Percentiles rank a stretch among this genome's conserved stretches.
phyloP scores from a whole-genome alignment of 1,140 invertebrate genomes.

The Drosophila athabasca region DNA sequence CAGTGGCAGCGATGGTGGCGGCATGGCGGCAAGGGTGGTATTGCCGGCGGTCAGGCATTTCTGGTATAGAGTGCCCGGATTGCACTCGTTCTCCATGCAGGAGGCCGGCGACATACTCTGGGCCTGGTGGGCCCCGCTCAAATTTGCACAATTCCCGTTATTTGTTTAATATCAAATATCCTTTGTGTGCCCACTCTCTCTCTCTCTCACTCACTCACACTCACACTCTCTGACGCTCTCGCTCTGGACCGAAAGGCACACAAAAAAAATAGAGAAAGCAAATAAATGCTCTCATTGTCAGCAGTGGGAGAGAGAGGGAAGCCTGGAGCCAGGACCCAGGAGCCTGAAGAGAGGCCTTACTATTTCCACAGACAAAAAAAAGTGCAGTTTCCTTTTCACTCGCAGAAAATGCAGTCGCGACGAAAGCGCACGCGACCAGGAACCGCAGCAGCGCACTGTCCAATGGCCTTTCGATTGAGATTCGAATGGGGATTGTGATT shows the following conservation, averaged over 20 bases:
- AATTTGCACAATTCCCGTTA: no score
- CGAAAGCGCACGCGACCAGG: not conserved
- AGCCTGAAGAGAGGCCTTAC: no score
- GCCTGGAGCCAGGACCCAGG: no score
- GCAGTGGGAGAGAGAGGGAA: no score
- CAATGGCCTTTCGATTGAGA: constrained; percentile 30
- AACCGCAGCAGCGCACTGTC: constrained; percentile 22
- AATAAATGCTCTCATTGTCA: no score
- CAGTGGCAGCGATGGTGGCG: constrained; percentile 7
- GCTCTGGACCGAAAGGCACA: no score
- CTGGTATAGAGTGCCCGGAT: constrained; percentile 45
- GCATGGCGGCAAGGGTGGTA: constrained; percentile 1
- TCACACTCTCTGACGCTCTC: no score
- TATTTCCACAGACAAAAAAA: constrained; percentile 12
- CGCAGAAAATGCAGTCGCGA: constrained; percentile 1
- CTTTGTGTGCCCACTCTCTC: no score
- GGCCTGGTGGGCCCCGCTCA: no score
- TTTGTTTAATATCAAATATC: no score
- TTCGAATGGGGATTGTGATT: constrained; percentile 19
- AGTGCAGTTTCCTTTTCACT: not conserved
- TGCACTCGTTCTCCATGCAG: constrained; percentile 70
- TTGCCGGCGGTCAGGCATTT: constrained; percentile 35
- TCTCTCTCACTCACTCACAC: no score
- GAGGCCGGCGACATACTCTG: constrained; percentile 74
- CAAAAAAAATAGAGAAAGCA: no score